A percentile compares a stretch with the other conserved stretches of the same genome.
Conservation (phyloP, 2,797 vertebrate species). For the Meriones psammophilus region DNA sequence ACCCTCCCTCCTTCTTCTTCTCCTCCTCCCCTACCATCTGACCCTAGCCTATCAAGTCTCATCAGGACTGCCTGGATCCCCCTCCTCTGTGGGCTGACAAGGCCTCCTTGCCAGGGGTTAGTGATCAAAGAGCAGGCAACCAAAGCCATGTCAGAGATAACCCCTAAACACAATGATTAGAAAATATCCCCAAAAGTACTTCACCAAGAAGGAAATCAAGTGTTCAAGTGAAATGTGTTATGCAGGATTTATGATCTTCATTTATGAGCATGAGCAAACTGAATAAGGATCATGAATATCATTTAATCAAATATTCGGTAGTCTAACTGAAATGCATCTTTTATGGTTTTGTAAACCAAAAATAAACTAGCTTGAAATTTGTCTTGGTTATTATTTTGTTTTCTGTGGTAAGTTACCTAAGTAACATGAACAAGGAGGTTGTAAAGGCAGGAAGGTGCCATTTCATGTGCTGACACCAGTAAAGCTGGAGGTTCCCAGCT, state of each 20-base stretch:
- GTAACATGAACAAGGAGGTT: neutral
- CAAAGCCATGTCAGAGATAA: no score
- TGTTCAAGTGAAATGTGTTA: neutral
- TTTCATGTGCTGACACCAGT: neutral
- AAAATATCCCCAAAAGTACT: neutral
- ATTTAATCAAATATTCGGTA: conserved; percentile 53
- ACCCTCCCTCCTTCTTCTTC: no score
- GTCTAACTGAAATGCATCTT: conserved; percentile 32
- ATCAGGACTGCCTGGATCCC: no score
- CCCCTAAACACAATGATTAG: neutral
- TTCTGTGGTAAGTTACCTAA: neutral
- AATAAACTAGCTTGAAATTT: conserved; percentile 36
- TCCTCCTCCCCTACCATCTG: no score
- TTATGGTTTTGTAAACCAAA: conserved; percentile 51
- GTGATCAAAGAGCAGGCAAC: no score
- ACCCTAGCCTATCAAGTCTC: no score
- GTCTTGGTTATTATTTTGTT: neutral
- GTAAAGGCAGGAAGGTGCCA: neutral
- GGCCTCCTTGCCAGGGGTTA: no score
- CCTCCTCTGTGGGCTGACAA: no score
- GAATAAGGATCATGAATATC: conserved; percentile 3
- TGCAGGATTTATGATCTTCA: neutral
- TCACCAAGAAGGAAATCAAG: neutral
- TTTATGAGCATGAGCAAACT: neutral
- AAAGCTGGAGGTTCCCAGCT: neutral